Percentiles rank a stretch among this genome's conserved stretches.
Conservation (phyloP, 1,140 invertebrate genomes). For the Achatina immaculata region DNA sequence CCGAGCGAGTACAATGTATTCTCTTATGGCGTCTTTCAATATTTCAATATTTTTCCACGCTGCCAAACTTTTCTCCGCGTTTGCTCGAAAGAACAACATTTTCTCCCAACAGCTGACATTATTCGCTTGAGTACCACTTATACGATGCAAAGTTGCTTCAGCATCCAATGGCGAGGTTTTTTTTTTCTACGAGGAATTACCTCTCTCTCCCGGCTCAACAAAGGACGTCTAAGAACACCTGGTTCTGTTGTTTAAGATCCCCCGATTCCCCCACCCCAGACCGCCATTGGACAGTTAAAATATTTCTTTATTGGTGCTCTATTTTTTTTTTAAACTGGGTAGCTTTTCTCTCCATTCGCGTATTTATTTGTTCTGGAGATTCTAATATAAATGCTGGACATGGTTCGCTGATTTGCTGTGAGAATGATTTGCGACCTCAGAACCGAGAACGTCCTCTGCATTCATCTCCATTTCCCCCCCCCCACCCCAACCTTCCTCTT, state of each 20-base stretch:
- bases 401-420: neutral
- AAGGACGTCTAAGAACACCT: neutral
- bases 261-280: neutral
- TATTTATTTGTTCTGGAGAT: neutral
- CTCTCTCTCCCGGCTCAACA: neutral
- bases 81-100: neutral
- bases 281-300: neutral
- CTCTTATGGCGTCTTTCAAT: neutral
- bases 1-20: neutral
- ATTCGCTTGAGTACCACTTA: neutral
- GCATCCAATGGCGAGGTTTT: neutral
- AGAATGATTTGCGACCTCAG: neutral
- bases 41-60: neutral
- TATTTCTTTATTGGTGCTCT: neutral
- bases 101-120: neutral
- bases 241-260: neutral
- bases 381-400: neutral
- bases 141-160: neutral
- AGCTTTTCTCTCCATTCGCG: neutral
- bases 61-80: neutral
- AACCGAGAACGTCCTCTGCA: neutral
- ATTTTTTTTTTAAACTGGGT: neutral
- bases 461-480: too few relatives aligned
- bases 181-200: neutral
- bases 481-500: neutral